Percentiles rank a stretch among this genome's conserved stretches.
Conservation (phyloP, 2,113 vertebrate species). For the Plecotus auritus region DNA sequence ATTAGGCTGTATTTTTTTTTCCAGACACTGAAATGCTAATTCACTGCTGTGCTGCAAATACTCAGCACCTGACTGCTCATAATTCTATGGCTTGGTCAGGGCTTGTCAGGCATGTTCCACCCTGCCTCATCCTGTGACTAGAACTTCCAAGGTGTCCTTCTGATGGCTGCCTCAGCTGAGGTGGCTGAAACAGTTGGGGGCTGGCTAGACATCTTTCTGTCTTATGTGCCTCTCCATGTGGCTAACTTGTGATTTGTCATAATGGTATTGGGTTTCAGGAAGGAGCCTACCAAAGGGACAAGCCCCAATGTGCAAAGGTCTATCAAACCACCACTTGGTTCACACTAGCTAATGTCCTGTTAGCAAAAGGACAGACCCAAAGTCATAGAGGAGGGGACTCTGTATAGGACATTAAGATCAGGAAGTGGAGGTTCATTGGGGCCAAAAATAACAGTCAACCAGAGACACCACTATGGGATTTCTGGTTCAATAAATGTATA, state of each 20-base stretch:
- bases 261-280: not conserved
- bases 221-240: not conserved
- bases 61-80: not conserved
- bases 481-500: not conserved
- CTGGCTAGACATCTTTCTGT: not conserved
- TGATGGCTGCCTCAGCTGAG: not conserved
- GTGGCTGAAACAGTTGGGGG: accelerated
- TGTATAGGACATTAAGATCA: not conserved
- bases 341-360: not conserved
- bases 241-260: not conserved
- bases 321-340: not conserved
- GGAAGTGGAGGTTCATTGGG: not conserved
- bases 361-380: not conserved
- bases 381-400: not conserved
- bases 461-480: not conserved
- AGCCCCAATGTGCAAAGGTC: not conserved
- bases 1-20: not conserved
- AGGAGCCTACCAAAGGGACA: not conserved
- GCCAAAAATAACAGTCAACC: not conserved
- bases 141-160: not conserved
- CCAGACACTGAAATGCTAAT: not conserved
- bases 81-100: not conserved
- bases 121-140: not conserved
- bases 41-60: not conserved
- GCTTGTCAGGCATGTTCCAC: not conserved